These are phyloP conservation scores for Andricus curvator DNA, from an alignment of 2,888 invertebrate species.

Conservation along the genomic window DNA sequence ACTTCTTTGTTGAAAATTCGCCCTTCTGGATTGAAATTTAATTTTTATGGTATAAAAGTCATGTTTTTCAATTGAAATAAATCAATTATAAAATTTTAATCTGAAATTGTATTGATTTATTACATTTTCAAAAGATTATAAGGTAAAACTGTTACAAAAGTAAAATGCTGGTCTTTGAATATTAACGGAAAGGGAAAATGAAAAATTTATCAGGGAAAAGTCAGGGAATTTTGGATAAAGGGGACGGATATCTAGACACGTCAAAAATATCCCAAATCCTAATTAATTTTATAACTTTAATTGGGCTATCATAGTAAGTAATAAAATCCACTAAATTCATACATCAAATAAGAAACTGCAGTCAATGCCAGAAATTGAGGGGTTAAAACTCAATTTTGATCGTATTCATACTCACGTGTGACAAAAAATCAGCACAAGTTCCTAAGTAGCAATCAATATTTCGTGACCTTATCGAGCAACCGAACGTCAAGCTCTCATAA, in stretches of 20 bases:
- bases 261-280: not conserved
- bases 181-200: too few relatives aligned
- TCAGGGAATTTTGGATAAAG: too few relatives aligned
- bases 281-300: not conserved
- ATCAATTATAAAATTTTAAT: too few relatives aligned
- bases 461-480: not conserved
- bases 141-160: too few relatives aligned
- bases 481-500: conserved; percentile 23
- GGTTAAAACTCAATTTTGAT: not conserved
- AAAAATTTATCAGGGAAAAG: too few relatives aligned
- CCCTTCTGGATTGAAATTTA: too few relatives aligned
- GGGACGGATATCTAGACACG: not conserved
- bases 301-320: not conserved
- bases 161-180: too few relatives aligned
- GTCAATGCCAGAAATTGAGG: not conserved
- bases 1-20: too few relatives aligned
- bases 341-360: not conserved
- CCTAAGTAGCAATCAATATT: not conserved
- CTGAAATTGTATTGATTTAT: too few relatives aligned
- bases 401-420: not conserved
- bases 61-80: too few relatives aligned
- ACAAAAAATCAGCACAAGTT: not conserved
- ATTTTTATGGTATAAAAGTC: too few relatives aligned
- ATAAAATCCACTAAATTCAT: not conserved
- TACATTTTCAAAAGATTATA: too few relatives aligned